Base-by-base conservation (phyloP, 2,113 vertebrate species). In the Ctenomys sociabilis region DNA sequence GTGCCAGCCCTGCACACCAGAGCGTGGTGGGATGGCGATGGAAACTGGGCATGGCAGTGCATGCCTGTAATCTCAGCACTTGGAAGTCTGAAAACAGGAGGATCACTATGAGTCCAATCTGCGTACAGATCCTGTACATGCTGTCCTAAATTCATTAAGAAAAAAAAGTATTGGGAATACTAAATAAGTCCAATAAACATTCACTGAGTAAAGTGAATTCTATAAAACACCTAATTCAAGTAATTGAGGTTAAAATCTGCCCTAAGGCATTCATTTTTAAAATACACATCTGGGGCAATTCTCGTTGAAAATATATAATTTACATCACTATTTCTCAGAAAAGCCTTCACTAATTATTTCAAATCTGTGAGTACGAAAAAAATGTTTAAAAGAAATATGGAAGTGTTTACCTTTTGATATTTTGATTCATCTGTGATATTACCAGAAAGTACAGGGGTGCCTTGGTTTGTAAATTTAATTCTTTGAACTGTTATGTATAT, bases 221-320 rank as follows among this genome's bases (percentile, higher is more conserved):
- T 16, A 64, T 88, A 45, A 95, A 93, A 88, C 11, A 90, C 49
- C n/a, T 91, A 95, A 93, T 91, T 88, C 77, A 93, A 91, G 16
- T 91, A 94, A 95, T 95, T 97, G 92, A 21, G 68, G 73, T 96
- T 96, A 83, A 54, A 75, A 92, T 8, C 19, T 83, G 91, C 11
- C 81, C 28, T 78, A 66, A 92, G 28, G 68, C 37, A 95, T 95
- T 95, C 37, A 70, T 85, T 95, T 92, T 88, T 26, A 92, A n/a
- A 88, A 73, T 85, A 68, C 81, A 93, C 82, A 64, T 68, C 21
- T 66, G 32, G 32, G 22, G 54, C 35, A 81, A 52, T 85, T 93
- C 59, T 91, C 43, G 72, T 7, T 43, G 87, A 88, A 96, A 91
- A 85, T 93, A 91, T 63, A 57, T 75, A 77, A 88, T 85, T 75